Conservation (phyloP, 2,797 vertebrate species). For the Sebastes umbrosus region DNA sequence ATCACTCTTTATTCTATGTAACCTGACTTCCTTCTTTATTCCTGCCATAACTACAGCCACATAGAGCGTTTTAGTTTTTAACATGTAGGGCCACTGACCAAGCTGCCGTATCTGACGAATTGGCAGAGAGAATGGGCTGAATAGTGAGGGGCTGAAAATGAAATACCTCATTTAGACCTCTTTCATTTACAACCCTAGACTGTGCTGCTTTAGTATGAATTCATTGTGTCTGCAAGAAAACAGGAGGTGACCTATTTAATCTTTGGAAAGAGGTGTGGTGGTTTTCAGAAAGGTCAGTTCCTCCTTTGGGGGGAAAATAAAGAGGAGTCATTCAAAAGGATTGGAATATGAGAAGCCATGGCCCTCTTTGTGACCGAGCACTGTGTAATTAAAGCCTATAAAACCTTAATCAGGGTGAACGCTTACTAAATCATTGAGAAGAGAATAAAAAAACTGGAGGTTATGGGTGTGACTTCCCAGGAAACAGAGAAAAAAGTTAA, state of each 20-base stretch:
- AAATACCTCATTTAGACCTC: background rate
- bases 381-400: slow-evolving; percentile 33
- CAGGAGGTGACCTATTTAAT: slow-evolving; percentile 7
- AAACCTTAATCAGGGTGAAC: slow-evolving; percentile 20
- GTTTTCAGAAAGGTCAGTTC: slow-evolving; percentile 37
- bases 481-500: too few species aligned
- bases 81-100: background rate
- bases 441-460: background rate
- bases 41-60: background rate
- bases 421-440: background rate
- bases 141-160: background rate
- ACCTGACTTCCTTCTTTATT: background rate
- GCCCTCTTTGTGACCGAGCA: slow-evolving; percentile 8
- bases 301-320: slow-evolving; percentile 18
- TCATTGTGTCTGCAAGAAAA: slow-evolving; percentile 12
- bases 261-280: slow-evolving; percentile 27
- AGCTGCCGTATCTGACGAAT: background rate
- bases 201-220: background rate
- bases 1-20: background rate
- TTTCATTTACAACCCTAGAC: background rate
- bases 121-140: background rate
- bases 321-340: slow-evolving; percentile 29
- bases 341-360: slow-evolving; percentile 1
- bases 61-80: background rate
- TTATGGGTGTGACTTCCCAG: background rate